Evolutionary conservation across 2,797 vertebrate genomes (phyloP), one percentile per base, ranked within the genome.

Genomic region (Phrynocephalus guinanensis): DNA sequence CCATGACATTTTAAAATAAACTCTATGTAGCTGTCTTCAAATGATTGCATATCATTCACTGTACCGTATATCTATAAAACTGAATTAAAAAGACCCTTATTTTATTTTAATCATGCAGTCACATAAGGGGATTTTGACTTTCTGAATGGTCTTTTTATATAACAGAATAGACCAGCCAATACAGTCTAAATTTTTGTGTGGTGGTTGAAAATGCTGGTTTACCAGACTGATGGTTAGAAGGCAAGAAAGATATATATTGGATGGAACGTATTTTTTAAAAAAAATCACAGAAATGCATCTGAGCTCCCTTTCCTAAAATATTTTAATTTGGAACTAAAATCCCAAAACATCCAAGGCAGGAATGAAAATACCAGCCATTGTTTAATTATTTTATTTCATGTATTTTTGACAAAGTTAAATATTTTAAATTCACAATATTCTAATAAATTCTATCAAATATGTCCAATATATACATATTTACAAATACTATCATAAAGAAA

Each of bases 391-490:
- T 76, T 38, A 6, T 66, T 20, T 84, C 70, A 52, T 68, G 1
- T 75, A 1, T 87, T 86, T 84, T 76, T 60, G 83, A 56, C 13
- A 81, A 63, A 87, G 1, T 15, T 10, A 82, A 82, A 33, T 3
- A 82, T 5, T 44, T 73, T 2, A 80, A 44, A 6, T 10, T 44
- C 30, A 83, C 0, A 28, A 56, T 71, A 9, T 33, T 67, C 60
- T 2, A 80, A 10, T 9, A 91, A 44, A 0, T 24, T 83, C 15
- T 89, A 33, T 3, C 78, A 50, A 1, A 1, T 7, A 76, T 6
- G 0, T 1, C 50, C 20, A 9, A 16, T 67, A 79, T 48, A 80
- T 48, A 76, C 33, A 82, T 87, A 90, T 84, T 90, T 84, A 87
- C 82, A 81, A 13, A 76, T 84, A 50, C 11, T 67, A 68, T 18